These are phyloP conservation scores for Lepidochrysops patricia DNA, from an alignment of 2,888 invertebrate genomes.

Conservation along the genomic window DNA sequence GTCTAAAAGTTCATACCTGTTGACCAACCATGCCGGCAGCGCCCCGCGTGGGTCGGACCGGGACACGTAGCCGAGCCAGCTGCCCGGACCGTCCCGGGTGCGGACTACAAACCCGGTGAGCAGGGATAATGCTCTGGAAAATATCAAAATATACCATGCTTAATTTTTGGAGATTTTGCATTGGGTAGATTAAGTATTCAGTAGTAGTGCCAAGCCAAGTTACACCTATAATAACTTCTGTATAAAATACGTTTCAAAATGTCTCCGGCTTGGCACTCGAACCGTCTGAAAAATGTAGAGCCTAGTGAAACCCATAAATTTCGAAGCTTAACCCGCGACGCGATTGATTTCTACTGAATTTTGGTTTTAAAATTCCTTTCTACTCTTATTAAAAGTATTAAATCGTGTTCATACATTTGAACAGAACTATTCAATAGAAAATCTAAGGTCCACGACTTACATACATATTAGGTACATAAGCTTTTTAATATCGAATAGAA, in stretches of 20 bases:
- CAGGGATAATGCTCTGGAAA: slow-evolving; percentile 73
- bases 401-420: no score
- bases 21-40: slow-evolving; percentile 91
- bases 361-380: neutral
- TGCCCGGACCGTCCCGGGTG: slow-evolving; percentile 72
- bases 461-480: neutral
- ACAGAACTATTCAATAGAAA: no score
- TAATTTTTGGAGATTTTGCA: no score
- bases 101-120: slow-evolving; percentile 81
- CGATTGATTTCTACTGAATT: neutral
- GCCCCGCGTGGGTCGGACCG: slow-evolving; percentile 92
- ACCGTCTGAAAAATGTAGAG: neutral
- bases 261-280: neutral
- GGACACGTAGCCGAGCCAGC: slow-evolving; percentile 90
- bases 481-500: no score
- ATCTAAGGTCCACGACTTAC: no score
- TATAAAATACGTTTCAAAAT: neutral
- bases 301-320: neutral
- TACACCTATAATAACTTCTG: neutral
- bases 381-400: neutral
- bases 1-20: no score
- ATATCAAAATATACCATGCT: neutral
- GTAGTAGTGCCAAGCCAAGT: no score
- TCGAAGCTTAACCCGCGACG: neutral
- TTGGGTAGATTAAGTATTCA: no score